Evolutionary conservation across 2,797 vertebrate genomes (phyloP), one percentile per base, ranked within the genome.

Genomic region (Iguana delicatissima): DNA sequence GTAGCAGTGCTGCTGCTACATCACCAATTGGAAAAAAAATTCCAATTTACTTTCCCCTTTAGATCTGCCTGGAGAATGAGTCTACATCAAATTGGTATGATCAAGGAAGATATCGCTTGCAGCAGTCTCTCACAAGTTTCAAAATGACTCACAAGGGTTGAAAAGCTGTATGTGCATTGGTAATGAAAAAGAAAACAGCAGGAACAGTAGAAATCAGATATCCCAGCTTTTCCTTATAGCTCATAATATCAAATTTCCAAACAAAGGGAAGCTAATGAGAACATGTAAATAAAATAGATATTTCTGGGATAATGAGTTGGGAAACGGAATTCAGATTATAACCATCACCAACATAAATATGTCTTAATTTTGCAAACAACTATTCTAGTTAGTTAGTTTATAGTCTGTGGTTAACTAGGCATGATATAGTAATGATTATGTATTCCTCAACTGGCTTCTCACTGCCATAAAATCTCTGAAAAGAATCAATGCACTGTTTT

Each of bases 31-130:
- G 14, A 2, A 24, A 50, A 77, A 80, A 96, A 96, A 91, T 82
- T 96, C 91, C 94, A 95, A 96, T 96, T 97, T 96, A 90, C 74
- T 95, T 96, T 95, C 84, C 90, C 92, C 89, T 96, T 96, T 93
- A 96, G 94, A 96, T 94, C 92, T 95, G 86, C 92, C 91, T 89
- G 92, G 91, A 95, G 92, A 97, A 95, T 96, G 89, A 95, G 83
- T 90, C 91, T 89, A 95, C 91, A 96, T 94, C 90, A 95, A 94
- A 97, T 95, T 96, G 95, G 94, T 95, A 95, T 93, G 92, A 96
- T 96, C 94, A 93, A 92, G 87, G 87, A 95, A 95, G 90, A 95
- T 94, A 95, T 93, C 93, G 89, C 93, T 95, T 95, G 77, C 90
- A 94, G 95, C 93, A 96, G 69, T 85, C 85, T 95, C 95, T 96